Evolutionary conservation across 2,113 vertebrate species (phyloP), one percentile per base, ranked within the genome.

Genomic region (Neolamprologus hecqui): DNA sequence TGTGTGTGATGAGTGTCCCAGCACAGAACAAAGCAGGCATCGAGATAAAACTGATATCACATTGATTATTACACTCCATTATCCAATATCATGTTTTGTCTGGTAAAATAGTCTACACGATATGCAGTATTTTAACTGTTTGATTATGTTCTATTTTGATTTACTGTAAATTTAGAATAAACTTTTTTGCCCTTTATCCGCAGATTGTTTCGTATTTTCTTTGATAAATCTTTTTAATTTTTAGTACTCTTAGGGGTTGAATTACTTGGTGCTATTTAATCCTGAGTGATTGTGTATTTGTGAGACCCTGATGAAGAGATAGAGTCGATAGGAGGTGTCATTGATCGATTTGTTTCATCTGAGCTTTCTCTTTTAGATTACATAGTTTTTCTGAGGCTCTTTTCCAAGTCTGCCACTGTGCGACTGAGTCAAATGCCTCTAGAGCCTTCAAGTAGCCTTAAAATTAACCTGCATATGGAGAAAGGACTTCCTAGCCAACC

Each of bases 111-210:
- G 1, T 65, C 31, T 37, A n/a, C 17, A 0, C 2, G 1, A 0
- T 35, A 35, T 63, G 31, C 4, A 63, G 31, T 35, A 63, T 63
- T 37, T 37, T 65, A 65, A 65, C 60, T 5, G 31, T 35, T 65
- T n/a, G 31, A 37, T 65, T 37, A 37, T 63, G 17, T 35, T 35
- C 9, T 11, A 63, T n/a, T 65, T 65, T 65, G 60, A 65, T 33
- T 33, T 33, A 33, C 6, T 37, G 60, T 65, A 65, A 65, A 65
- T 65, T 37, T 7, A 35, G 31, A 65, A 65, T 37, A 65, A n/a
- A 12, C 60, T 35, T 37, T 37, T 65, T 65, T 65, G 31, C 0
- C 60, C 60, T 65, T 35, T 7, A n/a, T 7, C 6, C 0, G 0
- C 58, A 35, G 58, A 63, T 35, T 35, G 58, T 35, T 63, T 65